A percentile compares a stretch with the other conserved stretches of the same genome.
These are phyloP conservation scores for Zaprionus lachaisei DNA, from an alignment of 1,140 invertebrate genomes.

Conservation along the genomic window DNA sequence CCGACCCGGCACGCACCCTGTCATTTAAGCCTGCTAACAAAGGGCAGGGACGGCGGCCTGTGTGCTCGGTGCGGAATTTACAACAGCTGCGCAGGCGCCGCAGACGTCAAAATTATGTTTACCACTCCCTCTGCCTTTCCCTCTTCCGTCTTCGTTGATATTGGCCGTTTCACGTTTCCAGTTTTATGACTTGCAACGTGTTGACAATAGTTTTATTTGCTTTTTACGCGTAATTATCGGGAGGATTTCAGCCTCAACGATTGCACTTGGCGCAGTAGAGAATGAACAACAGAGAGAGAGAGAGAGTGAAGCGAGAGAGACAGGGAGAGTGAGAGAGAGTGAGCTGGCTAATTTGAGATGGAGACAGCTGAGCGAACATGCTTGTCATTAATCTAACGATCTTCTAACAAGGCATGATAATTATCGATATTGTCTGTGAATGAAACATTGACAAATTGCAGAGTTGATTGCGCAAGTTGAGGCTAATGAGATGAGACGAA, in stretches of 20 bases:
- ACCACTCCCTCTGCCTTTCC: neutral
- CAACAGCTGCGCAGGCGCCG: constrained; percentile 77
- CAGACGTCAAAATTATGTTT: constrained; percentile 31
- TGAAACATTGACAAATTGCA: constrained; percentile 44
- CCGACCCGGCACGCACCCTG: constrained; percentile 69
- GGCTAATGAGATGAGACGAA: constrained; percentile 7
- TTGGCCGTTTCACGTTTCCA: constrained; percentile 47
- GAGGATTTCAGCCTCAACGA: constrained; percentile 72
- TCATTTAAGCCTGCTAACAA: constrained; percentile 53
- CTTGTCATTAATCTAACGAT: constrained; percentile 49
- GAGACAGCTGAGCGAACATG: constrained; percentile 31
- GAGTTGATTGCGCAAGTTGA: constrained; percentile 26
- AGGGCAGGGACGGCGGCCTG: constrained; percentile 8
- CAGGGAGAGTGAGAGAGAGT: neutral
- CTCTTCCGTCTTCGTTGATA: neutral
- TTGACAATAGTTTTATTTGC: constrained; percentile 79
- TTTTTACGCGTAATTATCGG: constrained; percentile 60
- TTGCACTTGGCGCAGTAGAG: constrained; percentile 33
- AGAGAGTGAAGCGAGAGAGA: neutral
- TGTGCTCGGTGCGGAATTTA: constrained; percentile 24
- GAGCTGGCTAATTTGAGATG: neutral
- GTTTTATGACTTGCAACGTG: constrained; percentile 58
- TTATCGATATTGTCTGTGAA: constrained; percentile 29
- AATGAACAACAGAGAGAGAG: neutral
- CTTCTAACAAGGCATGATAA: constrained; percentile 50